These are phyloP conservation scores for Anhinga rufa DNA, from an alignment of 2,113 vertebrate species.

Conservation along the genomic window DNA sequence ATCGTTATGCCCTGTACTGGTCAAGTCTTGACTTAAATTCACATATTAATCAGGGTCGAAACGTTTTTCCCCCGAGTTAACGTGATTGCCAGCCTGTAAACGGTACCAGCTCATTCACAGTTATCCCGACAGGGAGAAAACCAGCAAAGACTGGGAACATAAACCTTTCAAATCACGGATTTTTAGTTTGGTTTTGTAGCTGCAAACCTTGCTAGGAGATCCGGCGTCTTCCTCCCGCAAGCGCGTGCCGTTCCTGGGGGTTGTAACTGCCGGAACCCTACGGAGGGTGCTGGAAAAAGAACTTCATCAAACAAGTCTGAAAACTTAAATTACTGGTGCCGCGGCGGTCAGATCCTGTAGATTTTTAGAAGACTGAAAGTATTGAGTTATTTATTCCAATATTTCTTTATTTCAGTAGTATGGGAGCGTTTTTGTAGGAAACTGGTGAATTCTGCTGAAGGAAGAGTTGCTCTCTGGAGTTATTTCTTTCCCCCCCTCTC, in stretches of 20 bases:
- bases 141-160: background rate
- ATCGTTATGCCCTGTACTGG: background rate
- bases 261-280: background rate
- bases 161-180: background rate
- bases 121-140: background rate
- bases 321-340: background rate
- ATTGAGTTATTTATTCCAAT: background rate
- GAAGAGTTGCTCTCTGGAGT: background rate
- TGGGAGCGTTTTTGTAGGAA: background rate
- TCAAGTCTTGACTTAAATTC: background rate
- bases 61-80: fast-evolving
- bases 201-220: background rate
- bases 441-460: background rate
- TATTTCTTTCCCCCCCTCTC: too few species aligned
- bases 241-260: background rate
- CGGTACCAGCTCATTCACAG: background rate
- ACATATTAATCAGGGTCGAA: fast-evolving
- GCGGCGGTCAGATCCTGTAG: fast-evolving
- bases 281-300: background rate
- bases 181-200: background rate
- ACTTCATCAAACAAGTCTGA: background rate
- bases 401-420: too few species aligned
- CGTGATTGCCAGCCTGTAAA: too few species aligned
- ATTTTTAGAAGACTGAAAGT: background rate
- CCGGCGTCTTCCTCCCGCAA: too few species aligned